These are phyloP conservation scores for Cassiopea andromeda DNA, from an alignment of 30 jellyfish, hydroid and myxozoan species.

Conservation along the genomic window DNA sequence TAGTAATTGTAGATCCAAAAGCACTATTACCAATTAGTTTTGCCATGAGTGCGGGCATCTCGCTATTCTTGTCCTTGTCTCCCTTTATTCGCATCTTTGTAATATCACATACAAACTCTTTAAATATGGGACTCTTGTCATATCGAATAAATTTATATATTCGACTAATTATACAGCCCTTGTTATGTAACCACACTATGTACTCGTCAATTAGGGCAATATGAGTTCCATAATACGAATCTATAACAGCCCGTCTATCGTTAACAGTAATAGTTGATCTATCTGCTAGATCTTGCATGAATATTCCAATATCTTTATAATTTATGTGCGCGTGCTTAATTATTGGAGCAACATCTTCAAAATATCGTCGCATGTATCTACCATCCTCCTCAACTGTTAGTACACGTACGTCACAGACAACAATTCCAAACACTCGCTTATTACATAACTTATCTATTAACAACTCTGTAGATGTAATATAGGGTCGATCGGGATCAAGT, in stretches of 20 bases:
- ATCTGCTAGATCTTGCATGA: neutral
- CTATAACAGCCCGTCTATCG: slow-evolving; percentile 8
- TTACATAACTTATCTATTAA: neutral
- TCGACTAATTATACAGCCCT: neutral
- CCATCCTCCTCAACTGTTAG: too few relatives aligned
- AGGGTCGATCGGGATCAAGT: neutral
- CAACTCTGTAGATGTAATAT: too few relatives aligned
- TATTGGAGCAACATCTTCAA: slow-evolving; percentile 8
- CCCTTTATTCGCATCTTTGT: slow-evolving; percentile 10
- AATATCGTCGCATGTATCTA: neutral
- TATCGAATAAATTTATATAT: neutral
- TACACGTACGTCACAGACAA: neutral
- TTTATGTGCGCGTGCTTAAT: slow-evolving; percentile 13
- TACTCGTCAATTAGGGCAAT: slow-evolving; percentile 6
- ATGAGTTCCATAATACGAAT: slow-evolving; percentile 4
- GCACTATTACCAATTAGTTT: slow-evolving; percentile 11
- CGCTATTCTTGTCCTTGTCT: neutral
- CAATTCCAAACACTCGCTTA: neutral
- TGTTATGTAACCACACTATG: neutral
- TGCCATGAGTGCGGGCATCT: slow-evolving; percentile 3
- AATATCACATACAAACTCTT: neutral
- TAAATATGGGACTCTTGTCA: neutral
- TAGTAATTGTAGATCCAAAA: neutral
- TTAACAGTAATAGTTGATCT: neutral
- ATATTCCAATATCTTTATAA: slow-evolving; percentile 12